phyloP scores from a whole-genome alignment of 2,888 invertebrate genomes.

The Muschampia plurimacula region DNA sequence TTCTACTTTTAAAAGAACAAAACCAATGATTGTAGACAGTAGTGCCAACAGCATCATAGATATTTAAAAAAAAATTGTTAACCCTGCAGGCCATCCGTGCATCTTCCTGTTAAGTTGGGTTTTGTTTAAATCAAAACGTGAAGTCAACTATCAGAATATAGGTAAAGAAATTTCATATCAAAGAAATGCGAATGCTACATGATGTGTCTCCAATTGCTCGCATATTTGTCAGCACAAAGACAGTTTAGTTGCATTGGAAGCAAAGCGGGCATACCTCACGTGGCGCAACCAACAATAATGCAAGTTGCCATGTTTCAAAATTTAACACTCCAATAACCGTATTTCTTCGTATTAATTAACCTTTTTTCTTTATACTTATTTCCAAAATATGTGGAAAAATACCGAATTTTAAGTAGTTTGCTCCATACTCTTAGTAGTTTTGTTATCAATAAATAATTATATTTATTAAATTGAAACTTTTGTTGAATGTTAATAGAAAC shows the following conservation, averaged over 20 bases:
- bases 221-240: slow-evolving; percentile 2
- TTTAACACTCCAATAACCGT: slow-evolving; percentile 34
- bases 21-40: no score
- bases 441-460: background rate
- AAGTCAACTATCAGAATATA: no score
- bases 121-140: no score
- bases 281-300: slow-evolving; percentile 40
- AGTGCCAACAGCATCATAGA: no score
- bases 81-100: no score
- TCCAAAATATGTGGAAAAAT: slow-evolving; percentile 27
- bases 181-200: background rate
- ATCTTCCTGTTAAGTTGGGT: no score
- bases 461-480: no score
- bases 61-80: no score
- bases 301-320: slow-evolving; percentile 41
- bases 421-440: background rate
- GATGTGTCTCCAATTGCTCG: background rate
- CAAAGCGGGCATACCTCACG: slow-evolving; percentile 31
- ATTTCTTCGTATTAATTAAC: slow-evolving; percentile 37
- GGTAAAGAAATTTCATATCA: no score
- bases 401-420: background rate
- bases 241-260: slow-evolving; percentile 41
- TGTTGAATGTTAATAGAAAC: background rate
- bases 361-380: slow-evolving; percentile 23
- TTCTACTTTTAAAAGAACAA: no score